phyloP scores from a whole-genome alignment of 1,140 invertebrate species.

The Drosophila orosa region DNA sequence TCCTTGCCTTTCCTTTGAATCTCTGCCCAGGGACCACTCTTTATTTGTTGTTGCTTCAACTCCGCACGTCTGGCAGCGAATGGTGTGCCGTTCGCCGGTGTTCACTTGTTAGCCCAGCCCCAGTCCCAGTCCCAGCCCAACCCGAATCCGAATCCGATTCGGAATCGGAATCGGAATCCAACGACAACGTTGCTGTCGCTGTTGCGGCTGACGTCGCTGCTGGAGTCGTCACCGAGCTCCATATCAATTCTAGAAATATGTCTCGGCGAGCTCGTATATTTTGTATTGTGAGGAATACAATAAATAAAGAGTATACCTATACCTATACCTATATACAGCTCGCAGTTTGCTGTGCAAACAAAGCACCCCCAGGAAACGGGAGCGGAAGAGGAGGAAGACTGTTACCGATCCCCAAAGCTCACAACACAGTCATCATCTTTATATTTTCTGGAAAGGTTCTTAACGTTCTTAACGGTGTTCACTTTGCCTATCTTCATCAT shows the following conservation, averaged over 20 bases:
- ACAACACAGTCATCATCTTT: constrained; percentile 21
- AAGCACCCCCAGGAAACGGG: neutral
- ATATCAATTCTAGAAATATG: constrained; percentile 72
- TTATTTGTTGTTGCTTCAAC: constrained; percentile 53
- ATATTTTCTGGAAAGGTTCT: constrained; percentile 31
- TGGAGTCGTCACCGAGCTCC: constrained; percentile 53
- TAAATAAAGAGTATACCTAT: constrained; percentile 23
- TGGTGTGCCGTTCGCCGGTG: constrained; percentile 60
- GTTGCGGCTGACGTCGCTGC: constrained; percentile 19
- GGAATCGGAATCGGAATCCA: constrained; percentile 8
- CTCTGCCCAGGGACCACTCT: constrained; percentile 6
- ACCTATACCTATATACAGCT: constrained; percentile 10
- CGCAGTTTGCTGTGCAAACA: neutral
- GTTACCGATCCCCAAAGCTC: constrained; percentile 5
- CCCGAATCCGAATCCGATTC: constrained; percentile 11
- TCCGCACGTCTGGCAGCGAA: constrained; percentile 64
- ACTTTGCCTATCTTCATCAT: neutral
- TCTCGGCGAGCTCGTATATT: constrained; percentile 49
- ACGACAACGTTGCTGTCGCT: constrained; percentile 4
- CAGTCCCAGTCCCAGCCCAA: constrained; percentile 4
- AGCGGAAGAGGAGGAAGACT: neutral
- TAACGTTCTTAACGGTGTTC: constrained; percentile 7
- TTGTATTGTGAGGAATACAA: constrained; percentile 45
- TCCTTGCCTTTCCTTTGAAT: neutral
- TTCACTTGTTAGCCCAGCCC: constrained; percentile 60